Base-by-base conservation (phyloP, 2,888 invertebrate genomes). In the Caenorhabditis sp. region DNA sequence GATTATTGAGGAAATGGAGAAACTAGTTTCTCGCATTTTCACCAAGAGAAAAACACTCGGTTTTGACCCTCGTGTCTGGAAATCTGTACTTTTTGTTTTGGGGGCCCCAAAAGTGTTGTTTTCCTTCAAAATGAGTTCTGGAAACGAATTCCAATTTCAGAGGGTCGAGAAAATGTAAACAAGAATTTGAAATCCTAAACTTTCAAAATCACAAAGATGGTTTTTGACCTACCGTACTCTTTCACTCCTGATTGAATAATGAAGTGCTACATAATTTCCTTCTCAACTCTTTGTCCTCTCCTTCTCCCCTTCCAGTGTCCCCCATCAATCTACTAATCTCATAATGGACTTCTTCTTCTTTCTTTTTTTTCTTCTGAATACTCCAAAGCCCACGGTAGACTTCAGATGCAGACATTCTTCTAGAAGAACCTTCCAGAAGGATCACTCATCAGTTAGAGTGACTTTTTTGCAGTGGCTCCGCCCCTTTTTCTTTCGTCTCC, bases 401-500 rank as follows among this genome's bases (percentile, higher is more conserved):
- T 47, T 14, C 47, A 47, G 47, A 47, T 7, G 47, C n/a, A 19
- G 47, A 1, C 47, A 10, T 12, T 38, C 8, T 35, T 44, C 47
- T 47, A n/a, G 19, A 47, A 19, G 47, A 10, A 7, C 12, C 19
- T 14, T 54, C 54, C 6, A 26, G 44, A 44, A 44, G n/a, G 19
- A 19, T 19, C 47, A 56, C 26, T 56, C 56, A 56, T 56, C 56
- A 56, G 56, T 54, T 26, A 24, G 54, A 54, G 26, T 56, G 64
- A 47, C 26, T 44, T 26, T 24, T 66, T 66, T 47, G 6, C 31
- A 31, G 5, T 10, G 38, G 38, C 6, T 38, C 38, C 38, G 38
- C 38, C 38, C 35, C 14, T n/a, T n/a, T n/a, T n/a, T n/a, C n/a
- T n/a, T n/a, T n/a, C n/a, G n/a, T n/a, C n/a, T n/a, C n/a, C n/a